Conservation (phyloP, 2,888 invertebrate genomes). For the Ochropacha duplaris region DNA sequence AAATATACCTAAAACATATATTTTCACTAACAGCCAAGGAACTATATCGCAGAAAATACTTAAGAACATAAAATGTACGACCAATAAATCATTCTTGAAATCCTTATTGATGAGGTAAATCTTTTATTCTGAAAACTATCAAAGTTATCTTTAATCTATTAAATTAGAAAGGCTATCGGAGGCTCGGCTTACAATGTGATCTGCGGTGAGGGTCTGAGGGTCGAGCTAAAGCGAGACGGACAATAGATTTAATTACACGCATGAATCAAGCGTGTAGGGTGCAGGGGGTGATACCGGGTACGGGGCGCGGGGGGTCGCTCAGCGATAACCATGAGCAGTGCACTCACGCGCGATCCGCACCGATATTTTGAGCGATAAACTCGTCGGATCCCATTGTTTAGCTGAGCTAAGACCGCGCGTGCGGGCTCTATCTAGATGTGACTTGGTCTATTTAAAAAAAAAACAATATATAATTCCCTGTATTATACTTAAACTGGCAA, state of each 20-base stretch:
- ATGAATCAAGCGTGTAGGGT: slow-evolving; percentile 73
- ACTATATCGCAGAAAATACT: slow-evolving; percentile 9
- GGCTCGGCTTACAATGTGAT: slow-evolving; percentile 60
- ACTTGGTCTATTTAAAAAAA: slow-evolving; percentile 35
- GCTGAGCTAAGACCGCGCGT: slow-evolving; percentile 49
- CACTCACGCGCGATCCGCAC: slow-evolving; percentile 60
- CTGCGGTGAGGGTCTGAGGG: slow-evolving; percentile 50
- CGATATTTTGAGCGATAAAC: slow-evolving; percentile 58
- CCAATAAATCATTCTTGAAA: slow-evolving; percentile 57
- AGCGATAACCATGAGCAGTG: slow-evolving; percentile 60
- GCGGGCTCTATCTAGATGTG: slow-evolving; percentile 65
- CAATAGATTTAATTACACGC: slow-evolving; percentile 83
- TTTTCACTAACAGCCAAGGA: too few relatives aligned
- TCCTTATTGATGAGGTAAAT: slow-evolving; percentile 60
- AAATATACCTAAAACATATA: too few relatives aligned
- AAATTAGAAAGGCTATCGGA: slow-evolving; percentile 64
- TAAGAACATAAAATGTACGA: slow-evolving; percentile 18
- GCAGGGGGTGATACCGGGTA: slow-evolving; percentile 38
- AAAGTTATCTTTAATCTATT: slow-evolving; percentile 51
- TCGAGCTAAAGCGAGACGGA: slow-evolving; percentile 59
- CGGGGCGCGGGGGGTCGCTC: slow-evolving; percentile 42
- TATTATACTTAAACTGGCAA: background rate
- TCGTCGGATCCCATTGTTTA: slow-evolving; percentile 55
- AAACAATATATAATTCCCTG: slow-evolving; percentile 3
- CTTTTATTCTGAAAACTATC: slow-evolving; percentile 41